phyloP scores from a whole-genome alignment of 2,888 invertebrate genomes.

The Macrophya alboannulata region DNA sequence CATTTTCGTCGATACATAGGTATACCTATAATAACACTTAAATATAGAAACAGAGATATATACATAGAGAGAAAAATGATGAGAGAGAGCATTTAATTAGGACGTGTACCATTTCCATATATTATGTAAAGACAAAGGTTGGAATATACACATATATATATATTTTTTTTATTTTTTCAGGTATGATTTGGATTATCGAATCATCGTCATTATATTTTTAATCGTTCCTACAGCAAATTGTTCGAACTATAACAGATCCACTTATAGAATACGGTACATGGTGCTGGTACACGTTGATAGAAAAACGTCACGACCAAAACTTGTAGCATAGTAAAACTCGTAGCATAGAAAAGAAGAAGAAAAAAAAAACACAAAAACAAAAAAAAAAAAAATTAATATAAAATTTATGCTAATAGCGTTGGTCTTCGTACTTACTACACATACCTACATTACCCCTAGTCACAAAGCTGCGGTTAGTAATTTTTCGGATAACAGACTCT shows the following conservation, averaged over 20 bases:
- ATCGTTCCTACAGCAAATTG: not conserved
- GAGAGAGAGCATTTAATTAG: conserved; percentile 19
- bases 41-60: not conserved
- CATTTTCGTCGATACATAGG: not conserved
- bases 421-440: conserved; percentile 41
- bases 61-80: not conserved
- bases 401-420: conserved; percentile 38
- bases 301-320: conserved; percentile 55
- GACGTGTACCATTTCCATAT: conserved; percentile 30
- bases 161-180: not conserved
- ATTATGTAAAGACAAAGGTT: not conserved
- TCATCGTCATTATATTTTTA: not conserved
- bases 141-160: too few relatives aligned
- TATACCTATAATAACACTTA: not conserved
- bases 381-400: too few relatives aligned
- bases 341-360: conserved; percentile 27
- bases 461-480: conserved; percentile 19
- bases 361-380: conserved; percentile 25
- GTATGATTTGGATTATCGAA: not conserved
- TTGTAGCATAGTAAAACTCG: conserved; percentile 10
- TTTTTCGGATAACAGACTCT: conserved; percentile 17
- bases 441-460: conserved; percentile 31
- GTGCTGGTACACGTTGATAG: conserved; percentile 28
- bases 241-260: too few relatives aligned
- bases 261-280: not conserved